Conservation (phyloP, 1,140 invertebrate species). For the Eumaeus atala region DNA sequence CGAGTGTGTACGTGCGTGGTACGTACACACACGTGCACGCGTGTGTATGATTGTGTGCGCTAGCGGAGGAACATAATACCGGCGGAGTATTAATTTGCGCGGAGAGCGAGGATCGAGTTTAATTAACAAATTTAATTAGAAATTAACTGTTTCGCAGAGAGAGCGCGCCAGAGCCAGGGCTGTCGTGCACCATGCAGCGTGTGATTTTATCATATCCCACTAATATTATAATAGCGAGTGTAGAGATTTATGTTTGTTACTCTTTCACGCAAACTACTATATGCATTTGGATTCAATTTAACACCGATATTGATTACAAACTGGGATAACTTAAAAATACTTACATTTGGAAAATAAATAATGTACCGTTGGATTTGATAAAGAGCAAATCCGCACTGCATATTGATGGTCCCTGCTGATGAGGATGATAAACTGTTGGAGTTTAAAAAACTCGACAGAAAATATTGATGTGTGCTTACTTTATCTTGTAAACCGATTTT, state of each 20-base stretch:
- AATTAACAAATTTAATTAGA: conserved; percentile 78
- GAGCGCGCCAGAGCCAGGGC: conserved; percentile 15
- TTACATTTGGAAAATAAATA: too few relatives aligned
- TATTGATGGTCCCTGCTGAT: too few relatives aligned
- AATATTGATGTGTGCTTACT: too few relatives aligned
- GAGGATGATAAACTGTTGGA: too few relatives aligned
- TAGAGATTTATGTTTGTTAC: neutral
- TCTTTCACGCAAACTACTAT: neutral
- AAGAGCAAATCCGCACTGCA: too few relatives aligned
- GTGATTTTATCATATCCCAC: too few relatives aligned
- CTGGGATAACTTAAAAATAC: too few relatives aligned
- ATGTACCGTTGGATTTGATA: too few relatives aligned
- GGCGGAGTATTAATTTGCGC: conserved; percentile 62
- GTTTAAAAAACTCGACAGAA: too few relatives aligned
- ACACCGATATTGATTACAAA: too few relatives aligned
- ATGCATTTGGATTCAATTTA: neutral
- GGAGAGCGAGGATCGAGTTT: conserved; percentile 66
- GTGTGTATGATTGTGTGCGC: conserved; percentile 13
- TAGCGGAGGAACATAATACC: conserved; percentile 42
- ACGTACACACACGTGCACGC: neutral
- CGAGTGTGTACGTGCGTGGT: too few relatives aligned
- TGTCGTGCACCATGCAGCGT: neutral
- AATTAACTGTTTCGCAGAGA: conserved; percentile 73
- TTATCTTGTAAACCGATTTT: too few relatives aligned
- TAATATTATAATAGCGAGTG: neutral